Percentiles rank a stretch among this genome's conserved stretches.
These are phyloP conservation scores for Coracias cyanogaster DNA, from an alignment of 2,797 vertebrate species.

Conservation along the genomic window DNA sequence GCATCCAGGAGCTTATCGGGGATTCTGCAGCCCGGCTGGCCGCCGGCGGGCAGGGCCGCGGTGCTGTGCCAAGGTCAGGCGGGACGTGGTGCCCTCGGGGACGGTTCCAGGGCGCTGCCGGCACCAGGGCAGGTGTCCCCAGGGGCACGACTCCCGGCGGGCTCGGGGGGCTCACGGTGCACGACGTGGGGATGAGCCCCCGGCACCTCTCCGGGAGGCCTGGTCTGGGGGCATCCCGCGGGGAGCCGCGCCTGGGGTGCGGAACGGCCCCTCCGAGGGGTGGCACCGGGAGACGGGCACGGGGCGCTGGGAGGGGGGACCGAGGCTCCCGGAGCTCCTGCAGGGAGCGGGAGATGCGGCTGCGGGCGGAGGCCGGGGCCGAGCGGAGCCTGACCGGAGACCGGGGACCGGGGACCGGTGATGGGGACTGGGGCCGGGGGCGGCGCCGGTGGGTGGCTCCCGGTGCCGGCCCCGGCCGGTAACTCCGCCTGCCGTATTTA, in stretches of 20 bases:
- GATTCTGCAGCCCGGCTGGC: background rate
- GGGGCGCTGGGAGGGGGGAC: too few species aligned
- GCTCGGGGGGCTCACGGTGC: background rate
- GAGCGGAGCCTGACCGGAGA: background rate
- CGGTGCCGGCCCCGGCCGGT: background rate
- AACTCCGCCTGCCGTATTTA: conserved; percentile 36
- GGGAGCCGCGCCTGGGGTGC: background rate
- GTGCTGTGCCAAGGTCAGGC: background rate
- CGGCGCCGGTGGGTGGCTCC: conserved; percentile 12
- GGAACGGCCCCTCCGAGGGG: background rate
- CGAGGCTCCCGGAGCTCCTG: background rate
- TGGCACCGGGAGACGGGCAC: background rate
- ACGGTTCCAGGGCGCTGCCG: background rate
- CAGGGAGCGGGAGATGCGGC: background rate
- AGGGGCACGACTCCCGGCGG: background rate
- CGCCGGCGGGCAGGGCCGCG: fast-evolving
- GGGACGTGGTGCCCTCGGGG: fast-evolving
- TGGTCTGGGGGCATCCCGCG: background rate
- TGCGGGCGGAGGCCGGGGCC: background rate
- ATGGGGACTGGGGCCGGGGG: background rate
- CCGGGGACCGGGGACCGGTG: background rate
- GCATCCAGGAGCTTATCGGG: background rate
- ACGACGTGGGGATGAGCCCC: background rate
- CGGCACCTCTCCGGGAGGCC: background rate
- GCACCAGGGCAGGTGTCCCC: background rate